Evolutionary conservation across 2,113 vertebrate species (phyloP).

Genomic region (Scolopax mira): DNA sequence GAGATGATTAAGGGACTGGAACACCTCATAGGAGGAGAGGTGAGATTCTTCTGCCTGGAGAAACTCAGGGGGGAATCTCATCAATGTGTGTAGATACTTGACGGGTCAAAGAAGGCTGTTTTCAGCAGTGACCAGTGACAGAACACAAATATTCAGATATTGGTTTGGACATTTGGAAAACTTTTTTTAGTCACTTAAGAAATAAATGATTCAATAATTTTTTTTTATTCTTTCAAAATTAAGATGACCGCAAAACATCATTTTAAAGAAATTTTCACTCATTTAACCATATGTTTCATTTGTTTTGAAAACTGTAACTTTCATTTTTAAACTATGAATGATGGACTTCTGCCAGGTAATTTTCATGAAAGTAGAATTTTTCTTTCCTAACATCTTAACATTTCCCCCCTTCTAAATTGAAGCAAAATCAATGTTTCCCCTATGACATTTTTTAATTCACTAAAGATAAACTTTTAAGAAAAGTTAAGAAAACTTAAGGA

Average conservation of each 20-base stretch:
- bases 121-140: background rate
- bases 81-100: background rate
- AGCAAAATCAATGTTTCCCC: background rate
- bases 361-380: background rate
- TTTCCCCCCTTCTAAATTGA: background rate
- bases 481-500: no score
- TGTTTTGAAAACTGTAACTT: background rate
- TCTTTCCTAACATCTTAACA: background rate
- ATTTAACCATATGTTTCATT: background rate
- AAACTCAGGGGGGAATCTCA: background rate
- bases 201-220: background rate
- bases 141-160: background rate
- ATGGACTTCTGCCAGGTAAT: background rate
- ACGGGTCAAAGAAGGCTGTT: background rate
- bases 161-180: background rate
- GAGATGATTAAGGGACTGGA: background rate
- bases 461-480: background rate
- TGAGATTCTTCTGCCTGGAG: background rate
- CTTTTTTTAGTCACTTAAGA: background rate
- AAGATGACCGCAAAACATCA: background rate
- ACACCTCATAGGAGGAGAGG: background rate
- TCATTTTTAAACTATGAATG: background rate
- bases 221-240: background rate
- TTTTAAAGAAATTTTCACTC: background rate
- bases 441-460: background rate